Percentiles rank a stretch among this genome's conserved stretches.
These are phyloP conservation scores for Synanceia verrucosa DNA, from an alignment of 2,797 vertebrate genomes.

Conservation along the genomic window DNA sequence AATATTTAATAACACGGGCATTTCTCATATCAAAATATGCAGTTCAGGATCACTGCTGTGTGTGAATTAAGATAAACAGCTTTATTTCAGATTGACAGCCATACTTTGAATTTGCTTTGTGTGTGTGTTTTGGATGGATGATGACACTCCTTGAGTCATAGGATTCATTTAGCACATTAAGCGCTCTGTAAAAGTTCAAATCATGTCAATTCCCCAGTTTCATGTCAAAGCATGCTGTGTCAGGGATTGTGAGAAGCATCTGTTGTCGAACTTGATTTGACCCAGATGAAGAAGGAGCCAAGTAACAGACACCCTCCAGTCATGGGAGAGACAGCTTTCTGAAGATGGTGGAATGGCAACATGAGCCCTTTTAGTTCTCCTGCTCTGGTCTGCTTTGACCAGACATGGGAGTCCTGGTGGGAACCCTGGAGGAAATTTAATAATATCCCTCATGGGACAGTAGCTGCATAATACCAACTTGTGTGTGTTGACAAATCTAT, in stretches of 20 bases:
- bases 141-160: conserved; percentile 5
- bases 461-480: conserved; percentile 35
- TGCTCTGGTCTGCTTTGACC: conserved; percentile 55
- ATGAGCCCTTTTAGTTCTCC: conserved; percentile 55
- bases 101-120: conserved; percentile 16
- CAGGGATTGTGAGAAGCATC: conserved; percentile 56
- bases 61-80: conserved; percentile 10
- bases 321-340: conserved; percentile 64
- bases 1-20: conserved; percentile 28
- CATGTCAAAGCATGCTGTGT: conserved; percentile 68
- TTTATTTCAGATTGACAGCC: conserved; percentile 31
- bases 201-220: conserved; percentile 50
- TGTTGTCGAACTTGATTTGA: conserved; percentile 79
- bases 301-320: conserved; percentile 71
- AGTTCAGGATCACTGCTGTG: conserved; percentile 21
- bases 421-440: conserved; percentile 62
- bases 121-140: conserved; percentile 2
- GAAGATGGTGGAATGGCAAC: conserved; percentile 65
- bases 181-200: conserved; percentile 46
- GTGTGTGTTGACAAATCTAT: not conserved
- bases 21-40: conserved; percentile 18
- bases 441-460: conserved; percentile 52
- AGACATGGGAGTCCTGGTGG: conserved; percentile 48
- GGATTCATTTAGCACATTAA: conserved; percentile 49
- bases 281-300: conserved; percentile 67